These are phyloP conservation scores for Miniopterus natalensis DNA, from an alignment of 2,113 vertebrate species.

Conservation along the genomic window DNA sequence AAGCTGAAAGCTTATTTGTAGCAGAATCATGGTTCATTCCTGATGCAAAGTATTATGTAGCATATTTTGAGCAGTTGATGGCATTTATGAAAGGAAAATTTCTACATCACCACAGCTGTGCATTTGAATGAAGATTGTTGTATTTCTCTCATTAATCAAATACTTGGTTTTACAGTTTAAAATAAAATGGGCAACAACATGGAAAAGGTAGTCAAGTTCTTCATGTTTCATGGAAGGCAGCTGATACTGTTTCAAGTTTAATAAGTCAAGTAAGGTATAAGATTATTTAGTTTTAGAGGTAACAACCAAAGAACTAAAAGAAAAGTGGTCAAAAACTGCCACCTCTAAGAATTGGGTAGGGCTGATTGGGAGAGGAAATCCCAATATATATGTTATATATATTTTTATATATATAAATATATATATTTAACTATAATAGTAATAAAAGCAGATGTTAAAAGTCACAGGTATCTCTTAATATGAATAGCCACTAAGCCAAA, in stretches of 20 bases:
- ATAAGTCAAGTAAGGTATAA: not conserved
- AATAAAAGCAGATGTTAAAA: not conserved
- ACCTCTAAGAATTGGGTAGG: conserved; percentile 23
- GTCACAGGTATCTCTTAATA: not conserved
- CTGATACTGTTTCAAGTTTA: conserved; percentile 39
- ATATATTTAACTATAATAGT: not conserved
- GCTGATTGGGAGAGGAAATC: not conserved
- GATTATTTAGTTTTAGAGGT: not conserved
- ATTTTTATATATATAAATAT: not conserved
- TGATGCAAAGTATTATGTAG: not conserved
- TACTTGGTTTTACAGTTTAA: conserved; percentile 44
- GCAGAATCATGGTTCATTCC: not conserved
- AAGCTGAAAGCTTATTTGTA: not conserved
- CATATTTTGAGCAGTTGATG: not conserved
- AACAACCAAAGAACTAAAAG: not conserved
- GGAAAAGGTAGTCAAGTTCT: not conserved
- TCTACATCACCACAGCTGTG: not conserved
- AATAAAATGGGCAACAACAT: not conserved
- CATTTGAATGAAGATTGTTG: not conserved
- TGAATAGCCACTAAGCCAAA: not conserved
- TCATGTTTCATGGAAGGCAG: not conserved
- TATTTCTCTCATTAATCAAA: conserved; percentile 32
- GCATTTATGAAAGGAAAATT: conserved; percentile 21
- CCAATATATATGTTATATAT: not conserved
- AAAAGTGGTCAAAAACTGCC: not conserved